These are phyloP conservation scores for Eupithecia exiguata DNA, from an alignment of 2,888 invertebrate genomes.

Conservation along the genomic window DNA sequence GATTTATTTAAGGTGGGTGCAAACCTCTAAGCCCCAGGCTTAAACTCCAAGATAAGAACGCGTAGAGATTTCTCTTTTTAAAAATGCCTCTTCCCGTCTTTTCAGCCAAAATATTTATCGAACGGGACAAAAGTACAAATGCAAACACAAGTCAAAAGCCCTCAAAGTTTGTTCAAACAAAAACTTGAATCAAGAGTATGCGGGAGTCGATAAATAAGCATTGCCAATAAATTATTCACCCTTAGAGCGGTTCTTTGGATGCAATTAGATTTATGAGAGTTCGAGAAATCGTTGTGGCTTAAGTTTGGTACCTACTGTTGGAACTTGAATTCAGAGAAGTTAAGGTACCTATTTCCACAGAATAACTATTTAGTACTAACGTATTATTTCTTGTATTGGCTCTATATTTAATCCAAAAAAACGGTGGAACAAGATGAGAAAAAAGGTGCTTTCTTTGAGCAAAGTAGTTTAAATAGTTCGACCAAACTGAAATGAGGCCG, in stretches of 20 bases:
- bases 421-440: too few species aligned
- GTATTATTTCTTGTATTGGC: too few species aligned
- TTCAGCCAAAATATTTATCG: conserved; percentile 8
- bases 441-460: too few species aligned
- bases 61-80: neutral
- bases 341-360: neutral
- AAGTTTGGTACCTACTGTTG: conserved; percentile 18
- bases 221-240: conserved; percentile 47
- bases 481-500: too few species aligned
- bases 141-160: conserved; percentile 25
- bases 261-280: conserved; percentile 50
- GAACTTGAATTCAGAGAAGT: conserved; percentile 19
- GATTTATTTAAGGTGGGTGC: too few species aligned
- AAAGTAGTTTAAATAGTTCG: too few species aligned
- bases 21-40: too few species aligned
- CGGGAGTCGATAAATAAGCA: conserved; percentile 44
- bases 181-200: conserved; percentile 27
- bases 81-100: neutral
- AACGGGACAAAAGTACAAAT: conserved; percentile 23
- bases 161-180: conserved; percentile 28
- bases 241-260: conserved; percentile 44
- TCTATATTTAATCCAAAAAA: too few species aligned
- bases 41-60: neutral
- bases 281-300: conserved; percentile 40
- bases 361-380: too few species aligned